Evolutionary conservation across 2,888 invertebrate species (phyloP).

Genomic region (Synergus umbraculus): DNA sequence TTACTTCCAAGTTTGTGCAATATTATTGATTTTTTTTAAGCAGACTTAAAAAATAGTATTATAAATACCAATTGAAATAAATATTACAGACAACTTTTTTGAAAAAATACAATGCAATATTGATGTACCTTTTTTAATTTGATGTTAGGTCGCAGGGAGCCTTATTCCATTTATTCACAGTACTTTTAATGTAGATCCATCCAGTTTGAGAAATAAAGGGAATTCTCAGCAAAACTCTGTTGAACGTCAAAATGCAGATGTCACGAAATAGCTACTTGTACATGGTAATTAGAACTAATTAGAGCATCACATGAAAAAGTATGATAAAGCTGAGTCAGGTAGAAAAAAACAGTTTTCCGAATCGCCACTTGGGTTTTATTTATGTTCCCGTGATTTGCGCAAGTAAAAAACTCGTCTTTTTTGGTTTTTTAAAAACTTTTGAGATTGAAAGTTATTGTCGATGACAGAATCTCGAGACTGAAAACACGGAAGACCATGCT

Average conservation of each 20-base stretch:
- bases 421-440: background rate
- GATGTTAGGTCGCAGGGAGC: background rate
- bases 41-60: background rate
- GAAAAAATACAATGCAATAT: background rate
- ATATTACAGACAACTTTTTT: background rate
- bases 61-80: background rate
- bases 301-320: slow-evolving; percentile 22
- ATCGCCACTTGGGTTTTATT: background rate
- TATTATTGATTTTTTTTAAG: slow-evolving; percentile 14
- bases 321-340: background rate
- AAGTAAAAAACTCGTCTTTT: background rate
- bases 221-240: slow-evolving; percentile 9
- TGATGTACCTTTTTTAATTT: slow-evolving; percentile 15
- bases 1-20: slow-evolving; percentile 2
- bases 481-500: slow-evolving; percentile 12
- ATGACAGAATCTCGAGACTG: background rate
- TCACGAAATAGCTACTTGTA: slow-evolving; percentile 25
- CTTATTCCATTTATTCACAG: slow-evolving; percentile 6
- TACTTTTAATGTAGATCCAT: slow-evolving; percentile 17
- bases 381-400: background rate
- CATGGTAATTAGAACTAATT: slow-evolving; percentile 19
- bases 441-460: background rate
- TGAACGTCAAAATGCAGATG: slow-evolving; percentile 23
- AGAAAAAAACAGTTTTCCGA: background rate
- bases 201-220: background rate